Evolutionary conservation across 2,113 vertebrate species (phyloP).

Genomic region (Heterotilapia buettikoferi): DNA sequence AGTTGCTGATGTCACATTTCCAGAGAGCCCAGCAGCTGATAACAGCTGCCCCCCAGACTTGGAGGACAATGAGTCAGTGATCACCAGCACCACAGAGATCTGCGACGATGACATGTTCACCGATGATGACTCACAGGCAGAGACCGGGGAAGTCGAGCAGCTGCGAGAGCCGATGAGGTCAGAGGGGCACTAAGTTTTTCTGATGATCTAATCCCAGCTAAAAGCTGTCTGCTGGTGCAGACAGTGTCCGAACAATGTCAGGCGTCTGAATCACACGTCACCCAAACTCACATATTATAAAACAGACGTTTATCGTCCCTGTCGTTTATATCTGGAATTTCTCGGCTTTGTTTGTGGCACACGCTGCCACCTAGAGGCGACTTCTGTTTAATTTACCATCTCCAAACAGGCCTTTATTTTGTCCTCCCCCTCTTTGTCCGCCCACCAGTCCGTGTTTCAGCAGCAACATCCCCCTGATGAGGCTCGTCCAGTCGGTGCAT

Average conservation of each 20-base stretch:
- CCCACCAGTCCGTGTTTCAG: slow-evolving; percentile 63
- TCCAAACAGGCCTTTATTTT: not conserved
- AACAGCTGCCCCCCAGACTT: not conserved
- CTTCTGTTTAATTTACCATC: not conserved
- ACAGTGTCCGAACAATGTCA: not conserved
- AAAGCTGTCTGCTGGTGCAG: not conserved
- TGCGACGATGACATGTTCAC: slow-evolving; percentile 30
- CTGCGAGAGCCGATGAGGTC: slow-evolving; percentile 55
- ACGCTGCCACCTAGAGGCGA: slow-evolving; percentile 6
- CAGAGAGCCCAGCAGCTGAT: slow-evolving; percentile 11
- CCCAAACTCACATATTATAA: not conserved
- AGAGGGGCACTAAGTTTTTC: not conserved
- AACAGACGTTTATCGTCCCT: not conserved
- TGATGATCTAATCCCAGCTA: not conserved
- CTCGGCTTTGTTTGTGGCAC: not conserved
- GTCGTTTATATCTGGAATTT: not conserved
- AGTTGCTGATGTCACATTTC: not conserved
- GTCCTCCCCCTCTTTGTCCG: not conserved
- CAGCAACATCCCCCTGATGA: slow-evolving; percentile 74
- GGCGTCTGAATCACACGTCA: not conserved
- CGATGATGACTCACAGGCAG: not conserved
- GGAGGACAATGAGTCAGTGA: slow-evolving; percentile 16
- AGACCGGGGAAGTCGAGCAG: not conserved
- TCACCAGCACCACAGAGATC: not conserved
- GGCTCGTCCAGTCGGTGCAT: slow-evolving; percentile 69